Base-by-base conservation (phyloP, 2,113 vertebrate genomes). In the Oreochromis niloticus region DNA sequence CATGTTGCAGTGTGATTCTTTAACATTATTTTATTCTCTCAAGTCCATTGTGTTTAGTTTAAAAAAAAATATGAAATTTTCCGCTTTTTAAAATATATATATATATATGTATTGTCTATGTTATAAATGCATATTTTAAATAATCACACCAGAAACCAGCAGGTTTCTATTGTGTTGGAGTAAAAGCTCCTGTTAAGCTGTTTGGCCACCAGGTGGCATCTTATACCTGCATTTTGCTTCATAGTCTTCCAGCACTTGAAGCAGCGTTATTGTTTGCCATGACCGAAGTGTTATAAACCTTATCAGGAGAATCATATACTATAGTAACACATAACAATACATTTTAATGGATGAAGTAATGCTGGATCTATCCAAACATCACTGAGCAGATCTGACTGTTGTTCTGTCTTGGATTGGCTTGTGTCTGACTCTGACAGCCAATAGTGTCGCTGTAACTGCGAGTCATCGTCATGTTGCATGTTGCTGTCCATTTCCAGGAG, bases 401-500 rank as follows among this genome's bases (percentile, higher is more conserved):
- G 48, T 80, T 85, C 48, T 50, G 24, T 39, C 54, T 81, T 16
- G 7, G 55, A 91, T 94, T 93, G 90, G 93, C 52, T 81, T 3
- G 0, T 8, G 14, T 81, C 68, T 12, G 50, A 27, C 27, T 79
- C 48, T 7, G 27, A 3, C 73, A 46, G 81, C 91, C 93, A 94
- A 91, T 93, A 2, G 84, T 14, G 14, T 75, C 9, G 1, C 88
- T 85, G 86, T 85, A 54, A 57, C 88, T 46, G 48, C 66, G 63
- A 90, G 89, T 84, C 90, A 88, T 93, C 93, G 63, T 91, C 87
- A 84, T 86, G 83, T 87, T 90, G 82, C 94, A 92, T 93, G 92
- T 92, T 92, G 88, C 92, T 93, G 92, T 95, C 89, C 91, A 87
- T 92, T 93, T 93, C 85, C 89, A 95, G 95, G 92, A 90, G 82